Conservation (phyloP, 2,113 vertebrate genomes). For the Colaptes auratus region DNA sequence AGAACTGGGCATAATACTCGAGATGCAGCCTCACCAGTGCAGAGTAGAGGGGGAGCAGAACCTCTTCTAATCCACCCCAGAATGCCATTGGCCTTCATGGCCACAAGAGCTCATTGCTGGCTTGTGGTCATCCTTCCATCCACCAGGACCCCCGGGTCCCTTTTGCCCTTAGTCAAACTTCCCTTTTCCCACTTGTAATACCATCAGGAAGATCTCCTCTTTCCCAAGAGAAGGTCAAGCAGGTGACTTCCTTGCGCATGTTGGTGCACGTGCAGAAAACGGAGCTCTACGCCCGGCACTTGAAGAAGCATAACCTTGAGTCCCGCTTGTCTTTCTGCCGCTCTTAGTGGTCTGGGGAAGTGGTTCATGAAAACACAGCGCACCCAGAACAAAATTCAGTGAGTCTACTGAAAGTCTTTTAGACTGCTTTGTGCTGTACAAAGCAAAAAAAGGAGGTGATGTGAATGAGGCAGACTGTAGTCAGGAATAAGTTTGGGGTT, state of each 20-base stretch:
- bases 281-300: background rate
- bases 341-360: background rate
- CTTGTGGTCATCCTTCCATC: too few species aligned
- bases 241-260: fast-evolving
- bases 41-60: too few species aligned
- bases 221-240: background rate
- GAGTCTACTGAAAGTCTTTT: background rate
- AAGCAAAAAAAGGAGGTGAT: background rate
- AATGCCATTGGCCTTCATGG: too few species aligned
- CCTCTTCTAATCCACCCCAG: too few species aligned
- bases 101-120: too few species aligned
- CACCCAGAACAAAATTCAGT: background rate
- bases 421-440: background rate
- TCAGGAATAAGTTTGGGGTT: background rate
- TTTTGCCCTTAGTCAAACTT: background rate
- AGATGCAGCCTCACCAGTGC: too few species aligned
- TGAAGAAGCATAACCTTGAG: background rate
- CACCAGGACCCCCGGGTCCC: too few species aligned
- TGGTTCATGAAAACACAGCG: background rate
- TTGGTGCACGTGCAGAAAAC: background rate
- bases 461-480: background rate
- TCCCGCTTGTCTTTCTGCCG: background rate
- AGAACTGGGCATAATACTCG: too few species aligned
- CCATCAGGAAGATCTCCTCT: background rate
- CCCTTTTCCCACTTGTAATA: background rate